Percentiles rank a stretch among this genome's conserved stretches.
Conservation (phyloP, 2,797 vertebrate genomes). For the Adelosebastes latens region DNA sequence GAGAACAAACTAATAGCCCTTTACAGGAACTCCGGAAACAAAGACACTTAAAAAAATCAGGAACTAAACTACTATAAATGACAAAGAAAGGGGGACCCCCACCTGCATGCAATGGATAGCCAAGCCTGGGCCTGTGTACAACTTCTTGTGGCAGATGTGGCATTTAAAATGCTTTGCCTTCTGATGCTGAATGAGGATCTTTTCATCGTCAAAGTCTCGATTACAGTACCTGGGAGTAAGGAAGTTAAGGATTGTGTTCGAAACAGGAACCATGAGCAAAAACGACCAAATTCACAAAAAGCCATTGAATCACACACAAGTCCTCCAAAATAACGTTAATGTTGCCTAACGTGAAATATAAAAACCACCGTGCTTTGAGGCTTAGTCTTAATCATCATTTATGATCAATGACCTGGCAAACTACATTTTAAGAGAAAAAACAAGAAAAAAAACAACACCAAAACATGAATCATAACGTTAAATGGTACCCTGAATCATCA, state of each 20-base stretch:
- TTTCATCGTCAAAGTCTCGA: slow-evolving; percentile 98
- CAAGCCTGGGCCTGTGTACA: slow-evolving; percentile 97
- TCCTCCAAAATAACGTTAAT: background rate
- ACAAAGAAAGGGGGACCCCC: background rate
- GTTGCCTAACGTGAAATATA: background rate
- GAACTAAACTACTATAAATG: background rate
- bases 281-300: background rate
- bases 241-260: slow-evolving; percentile 54
- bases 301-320: rapidly evolving
- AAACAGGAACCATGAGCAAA: background rate
- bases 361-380: background rate
- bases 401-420: rapidly evolving
- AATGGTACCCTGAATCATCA: background rate
- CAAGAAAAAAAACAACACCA: too few species aligned
- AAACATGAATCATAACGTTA: background rate
- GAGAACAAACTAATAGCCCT: rapidly evolving
- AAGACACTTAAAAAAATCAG: background rate
- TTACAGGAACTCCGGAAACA: background rate
- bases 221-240: slow-evolving; percentile 91
- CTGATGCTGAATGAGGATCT: slow-evolving; percentile 99
- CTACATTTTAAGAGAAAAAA: too few species aligned
- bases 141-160: slow-evolving; percentile 98
- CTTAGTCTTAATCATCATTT: background rate
- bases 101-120: slow-evolving; percentile 99
- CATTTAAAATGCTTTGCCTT: slow-evolving; percentile 99